A percentile compares a stretch with the other conserved stretches of the same genome.
Conservation (phyloP, 64 coral and sea anemone species). For the Anthopleura sola region DNA sequence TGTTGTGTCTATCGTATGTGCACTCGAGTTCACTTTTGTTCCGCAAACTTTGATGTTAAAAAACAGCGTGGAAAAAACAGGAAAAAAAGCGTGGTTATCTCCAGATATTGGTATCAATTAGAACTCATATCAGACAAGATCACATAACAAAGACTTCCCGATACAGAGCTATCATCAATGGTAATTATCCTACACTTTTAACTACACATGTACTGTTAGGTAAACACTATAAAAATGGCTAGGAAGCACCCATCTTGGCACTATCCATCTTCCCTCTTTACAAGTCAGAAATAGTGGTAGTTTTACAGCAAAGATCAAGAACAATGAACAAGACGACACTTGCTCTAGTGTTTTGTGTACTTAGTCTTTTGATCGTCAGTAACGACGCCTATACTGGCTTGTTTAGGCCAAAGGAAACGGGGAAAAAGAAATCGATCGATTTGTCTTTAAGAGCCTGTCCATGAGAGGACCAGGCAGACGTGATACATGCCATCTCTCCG, state of each 20-base stretch:
- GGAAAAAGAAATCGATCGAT: not conserved
- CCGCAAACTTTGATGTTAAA: not conserved
- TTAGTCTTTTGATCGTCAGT: not conserved
- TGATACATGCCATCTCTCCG: too few species aligned
- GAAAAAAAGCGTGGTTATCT: not conserved
- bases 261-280: not conserved
- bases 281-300: not conserved
- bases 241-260: not conserved
- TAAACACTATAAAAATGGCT: not conserved
- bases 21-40: not conserved
- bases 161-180: not conserved
- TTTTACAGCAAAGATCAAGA: not conserved
- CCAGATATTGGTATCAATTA: not conserved
- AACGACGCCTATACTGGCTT: not conserved
- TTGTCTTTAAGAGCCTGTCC: too few species aligned
- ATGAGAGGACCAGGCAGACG: too few species aligned
- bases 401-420: not conserved
- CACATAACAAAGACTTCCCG: not conserved
- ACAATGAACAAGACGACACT: not conserved
- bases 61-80: too few species aligned
- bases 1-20: not conserved
- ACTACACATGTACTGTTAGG: not conserved
- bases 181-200: not conserved
- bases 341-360: not conserved
- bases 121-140: not conserved